Conservation (phyloP, 2,113 vertebrate species). For the Porphyrio hochstetteri region DNA sequence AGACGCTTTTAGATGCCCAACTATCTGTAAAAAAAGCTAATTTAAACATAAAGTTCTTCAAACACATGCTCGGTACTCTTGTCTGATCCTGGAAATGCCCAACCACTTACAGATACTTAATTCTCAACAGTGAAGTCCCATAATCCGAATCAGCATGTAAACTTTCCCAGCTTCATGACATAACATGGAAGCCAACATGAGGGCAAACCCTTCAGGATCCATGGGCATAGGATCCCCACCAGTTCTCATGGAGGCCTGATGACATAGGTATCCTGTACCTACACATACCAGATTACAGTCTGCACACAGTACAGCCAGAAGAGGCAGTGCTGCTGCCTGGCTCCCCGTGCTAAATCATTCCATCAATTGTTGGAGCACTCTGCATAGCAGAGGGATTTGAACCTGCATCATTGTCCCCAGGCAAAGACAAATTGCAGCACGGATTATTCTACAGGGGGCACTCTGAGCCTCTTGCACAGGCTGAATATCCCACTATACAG, state of each 20-base stretch:
- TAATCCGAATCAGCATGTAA: not conserved
- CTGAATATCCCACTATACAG: not conserved
- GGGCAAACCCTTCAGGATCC: not conserved
- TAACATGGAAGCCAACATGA: not conserved
- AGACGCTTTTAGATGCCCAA: not conserved
- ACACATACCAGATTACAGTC: not conserved
- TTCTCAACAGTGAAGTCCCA: not conserved
- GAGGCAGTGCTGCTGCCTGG: not conserved
- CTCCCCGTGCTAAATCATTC: not conserved
- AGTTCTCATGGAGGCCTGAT: not conserved
- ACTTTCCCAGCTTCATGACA: not conserved
- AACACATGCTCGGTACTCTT: not conserved
- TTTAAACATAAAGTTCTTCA: not conserved
- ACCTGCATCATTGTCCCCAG: not conserved
- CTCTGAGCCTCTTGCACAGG: not conserved
- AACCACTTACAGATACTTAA: not conserved
- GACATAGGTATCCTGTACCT: not conserved
- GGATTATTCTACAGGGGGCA: not conserved
- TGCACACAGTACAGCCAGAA: not conserved
- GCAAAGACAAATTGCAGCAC: not conserved
- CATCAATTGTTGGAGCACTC: not conserved
- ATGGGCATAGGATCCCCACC: not conserved
- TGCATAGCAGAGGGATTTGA: not conserved
- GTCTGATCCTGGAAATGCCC: not conserved
- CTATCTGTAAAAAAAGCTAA: not conserved